Base-by-base conservation (phyloP, 2,888 invertebrate species). In the Hedychridium roseum region DNA sequence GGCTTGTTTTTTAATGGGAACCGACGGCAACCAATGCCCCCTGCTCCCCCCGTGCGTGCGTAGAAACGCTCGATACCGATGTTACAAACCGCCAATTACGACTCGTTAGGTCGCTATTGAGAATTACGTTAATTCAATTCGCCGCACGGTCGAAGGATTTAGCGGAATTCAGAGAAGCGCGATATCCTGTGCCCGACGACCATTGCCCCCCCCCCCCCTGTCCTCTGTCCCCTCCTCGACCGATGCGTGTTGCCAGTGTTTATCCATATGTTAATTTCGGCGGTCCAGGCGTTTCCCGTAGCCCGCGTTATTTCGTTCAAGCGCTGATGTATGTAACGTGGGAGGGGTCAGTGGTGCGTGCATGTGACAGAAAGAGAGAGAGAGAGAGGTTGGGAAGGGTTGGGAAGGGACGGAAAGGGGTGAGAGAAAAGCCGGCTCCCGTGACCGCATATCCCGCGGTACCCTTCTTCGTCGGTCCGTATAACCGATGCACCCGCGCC, bases 211-310 rank as follows among this genome's bases (percentile, higher is more conserved):
- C 18, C 12, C 34, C 11, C 14, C 30, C 30, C 18, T 7, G 21
- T 12, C 9, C 34, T 14, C 21, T 20, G 36, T 52, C 43, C 28
- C 18, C 46, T 43, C 31, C 40, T 50, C 45, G 4, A 9, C 23
- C 5, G 4, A 9, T 23, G 23, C 9, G 52, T 50, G 50, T 58
- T 61, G 59, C 50, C 50, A 51, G 50, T 61, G 64, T 66, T 65
- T 68, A 65, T 49, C 61, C 61, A 56, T 63, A 63, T 64, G 63
- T 64, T 70, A 68, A 70, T 65, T 63, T 55, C 55, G 52, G 40
- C 37, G 34, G 43, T 44, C 43, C 60, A 48, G 50, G 43, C 50
- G 12, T 4, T 21, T 23, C 23, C 17, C 50, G 37, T 17, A 18
- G 20, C n/a, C 34, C 16, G 28, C 48, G 45, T 57, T 61, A 26